These are phyloP conservation scores for Leptoteleia sp. DNA, from an alignment of 1,140 invertebrate species.

Conservation along the genomic window DNA sequence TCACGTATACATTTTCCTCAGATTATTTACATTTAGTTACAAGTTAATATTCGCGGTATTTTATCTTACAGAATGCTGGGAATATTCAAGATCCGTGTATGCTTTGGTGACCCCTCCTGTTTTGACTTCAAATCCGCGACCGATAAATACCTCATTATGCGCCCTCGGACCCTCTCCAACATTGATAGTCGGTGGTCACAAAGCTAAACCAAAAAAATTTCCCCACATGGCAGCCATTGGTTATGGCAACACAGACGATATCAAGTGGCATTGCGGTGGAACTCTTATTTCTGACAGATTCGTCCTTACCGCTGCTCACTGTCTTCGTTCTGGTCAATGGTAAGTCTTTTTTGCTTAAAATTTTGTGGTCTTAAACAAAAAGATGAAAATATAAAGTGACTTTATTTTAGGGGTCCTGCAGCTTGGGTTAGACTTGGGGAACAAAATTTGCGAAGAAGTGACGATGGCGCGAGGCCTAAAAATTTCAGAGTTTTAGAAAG, in stretches of 20 bases:
- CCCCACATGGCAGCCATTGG: constrained; percentile 79
- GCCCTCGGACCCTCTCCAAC: constrained; percentile 61
- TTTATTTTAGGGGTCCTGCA: constrained; percentile 23
- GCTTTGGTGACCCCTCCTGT: constrained; percentile 55
- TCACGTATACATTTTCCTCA: too few relatives aligned
- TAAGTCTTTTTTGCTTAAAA: constrained; percentile 42
- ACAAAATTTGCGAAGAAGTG: constrained; percentile 76
- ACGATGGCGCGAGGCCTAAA: constrained; percentile 78
- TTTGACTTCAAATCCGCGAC: constrained; percentile 15
- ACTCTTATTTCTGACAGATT: constrained; percentile 79
- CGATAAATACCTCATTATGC: constrained; percentile 72
- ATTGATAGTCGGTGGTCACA: constrained; percentile 77
- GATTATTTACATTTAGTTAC: too few relatives aligned
- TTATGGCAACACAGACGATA: constrained; percentile 8
- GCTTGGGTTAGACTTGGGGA: constrained; percentile 79
- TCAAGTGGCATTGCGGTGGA: constrained; percentile 79
- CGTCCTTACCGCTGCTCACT: constrained; percentile 82
- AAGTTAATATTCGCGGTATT: too few relatives aligned
- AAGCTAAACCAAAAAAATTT: constrained; percentile 76
- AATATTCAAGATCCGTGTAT: constrained; percentile 71
- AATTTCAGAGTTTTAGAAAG: constrained; percentile 76
- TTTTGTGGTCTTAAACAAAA: too few relatives aligned
- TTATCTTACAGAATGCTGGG: constrained; percentile 71
- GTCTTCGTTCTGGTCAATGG: constrained; percentile 68
- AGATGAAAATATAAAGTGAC: too few relatives aligned